Base-by-base conservation (phyloP, 2,113 vertebrate genomes). In the Indicator maculatus region DNA sequence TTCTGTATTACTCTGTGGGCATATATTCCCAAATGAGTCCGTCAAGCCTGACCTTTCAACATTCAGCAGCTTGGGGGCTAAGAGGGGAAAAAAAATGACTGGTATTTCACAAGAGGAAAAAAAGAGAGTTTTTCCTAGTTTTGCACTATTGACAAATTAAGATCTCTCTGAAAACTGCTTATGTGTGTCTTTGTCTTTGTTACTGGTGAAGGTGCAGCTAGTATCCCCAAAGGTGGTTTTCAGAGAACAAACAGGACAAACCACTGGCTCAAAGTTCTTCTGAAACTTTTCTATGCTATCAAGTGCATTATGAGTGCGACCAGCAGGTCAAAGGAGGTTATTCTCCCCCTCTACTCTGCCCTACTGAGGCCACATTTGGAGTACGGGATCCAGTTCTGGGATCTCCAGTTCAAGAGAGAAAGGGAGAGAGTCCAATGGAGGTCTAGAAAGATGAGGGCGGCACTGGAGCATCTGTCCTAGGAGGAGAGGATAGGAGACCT, bases 81-180 rank as follows among this genome's bases (percentile, higher is more conserved):
- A 82, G 44, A 69, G 66, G 58, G 41, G 12, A 89, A 88, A 90
- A 92, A 94, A 92, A 93, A 79, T 26, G 20, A 39, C 73, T 10
- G 44, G 47, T 45, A 75, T 90, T 95, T 93, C 72, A 64, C 23
- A 71, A 36, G 8, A 53, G 28, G 12, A 45, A 63, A 59, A 44
- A 67, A 74, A 36, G 12, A 27, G 8, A 11, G 45, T 23, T 53
- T 12, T 53, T 65, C 41, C 61, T 77, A 71, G 23, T 64, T 77
- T 77, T 85, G 52, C 27, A 63, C 61, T 50, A 65, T 2, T 84
- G 74, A 81, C 58, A 83, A 83, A 66, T 28, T 13, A 73, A 88
- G 75, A 79, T 14, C 58, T 88, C 81, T 69, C 2, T 69, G 58
- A 86, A 81, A 88, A 59, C 7, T 64, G 15, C 69, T 79, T 21